These are phyloP conservation scores for Lordiphosa clarofinis DNA, from an alignment of 1,140 invertebrate species.

Conservation along the genomic window DNA sequence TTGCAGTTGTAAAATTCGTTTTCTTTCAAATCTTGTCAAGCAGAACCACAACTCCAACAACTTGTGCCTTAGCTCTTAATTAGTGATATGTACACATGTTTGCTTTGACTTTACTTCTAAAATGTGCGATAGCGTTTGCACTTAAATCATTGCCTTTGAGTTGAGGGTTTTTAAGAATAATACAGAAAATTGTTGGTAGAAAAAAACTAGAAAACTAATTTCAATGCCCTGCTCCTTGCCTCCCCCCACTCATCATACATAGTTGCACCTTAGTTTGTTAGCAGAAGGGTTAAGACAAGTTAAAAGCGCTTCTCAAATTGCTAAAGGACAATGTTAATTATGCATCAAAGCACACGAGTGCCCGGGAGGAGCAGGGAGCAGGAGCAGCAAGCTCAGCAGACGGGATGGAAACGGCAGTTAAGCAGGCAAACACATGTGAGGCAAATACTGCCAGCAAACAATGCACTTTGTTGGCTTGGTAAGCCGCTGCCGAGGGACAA, in stretches of 20 bases:
- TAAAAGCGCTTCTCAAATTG: slow-evolving; percentile 69
- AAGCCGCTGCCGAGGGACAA: slow-evolving; percentile 48
- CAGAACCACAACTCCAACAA: no score
- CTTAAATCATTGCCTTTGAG: no score
- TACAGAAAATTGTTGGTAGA: not conserved
- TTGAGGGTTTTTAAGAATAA: slow-evolving; percentile 1
- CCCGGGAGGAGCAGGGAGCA: slow-evolving; percentile 4
- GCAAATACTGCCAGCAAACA: slow-evolving; percentile 73
- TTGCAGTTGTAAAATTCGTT: no score
- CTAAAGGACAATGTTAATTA: slow-evolving; percentile 78
- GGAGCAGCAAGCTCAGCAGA: not conserved
- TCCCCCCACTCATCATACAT: slow-evolving; percentile 4
- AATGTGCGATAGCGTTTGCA: no score
- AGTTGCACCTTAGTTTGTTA: slow-evolving; percentile 23
- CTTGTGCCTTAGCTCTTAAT: no score
- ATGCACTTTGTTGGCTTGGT: slow-evolving; percentile 76
- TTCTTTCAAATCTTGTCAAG: no score
- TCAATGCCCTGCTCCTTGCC: slow-evolving; percentile 1
- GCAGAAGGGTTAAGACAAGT: slow-evolving; percentile 39
- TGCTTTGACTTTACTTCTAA: no score
- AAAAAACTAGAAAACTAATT: not conserved
- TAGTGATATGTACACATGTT: no score
- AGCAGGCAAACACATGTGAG: slow-evolving; percentile 73
- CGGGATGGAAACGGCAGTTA: slow-evolving; percentile 43
- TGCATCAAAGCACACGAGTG: slow-evolving; percentile 64